Percentiles rank a stretch among this genome's conserved stretches.
phyloP scores from a whole-genome alignment of 1,140 invertebrate genomes.

The Lasaia peninsularis region DNA sequence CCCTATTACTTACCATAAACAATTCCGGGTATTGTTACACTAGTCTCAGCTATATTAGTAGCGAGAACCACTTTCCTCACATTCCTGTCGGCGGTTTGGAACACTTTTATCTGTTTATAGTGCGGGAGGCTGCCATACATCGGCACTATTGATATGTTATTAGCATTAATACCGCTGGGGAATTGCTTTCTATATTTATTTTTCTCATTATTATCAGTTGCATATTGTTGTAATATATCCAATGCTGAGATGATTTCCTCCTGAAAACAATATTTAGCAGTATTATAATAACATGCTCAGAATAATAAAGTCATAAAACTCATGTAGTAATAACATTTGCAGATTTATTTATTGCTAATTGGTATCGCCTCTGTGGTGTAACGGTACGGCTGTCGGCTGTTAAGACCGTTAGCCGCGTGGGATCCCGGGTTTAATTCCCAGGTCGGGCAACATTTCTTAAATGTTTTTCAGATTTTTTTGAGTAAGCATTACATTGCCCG shows the following conservation, averaged over 20 bases:
- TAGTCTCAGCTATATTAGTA: conserved; percentile 99
- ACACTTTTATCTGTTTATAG: conserved; percentile 87
- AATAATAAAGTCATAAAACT: too few species aligned
- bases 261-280: conserved; percentile 51
- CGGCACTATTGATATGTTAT: conserved; percentile 87
- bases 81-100: conserved; percentile 46
- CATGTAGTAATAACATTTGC: too few species aligned
- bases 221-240: conserved; percentile 82
- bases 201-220: conserved; percentile 76
- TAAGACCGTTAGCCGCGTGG: too few species aligned
- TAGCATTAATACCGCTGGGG: conserved; percentile 52
- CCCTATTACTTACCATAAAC: conserved; percentile 90
- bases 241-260: conserved; percentile 92
- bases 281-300: background rate
- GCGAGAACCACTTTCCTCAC: conserved; percentile 94
- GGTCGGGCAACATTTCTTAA: too few species aligned
- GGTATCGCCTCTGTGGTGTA: too few species aligned
- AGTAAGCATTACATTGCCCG: too few species aligned
- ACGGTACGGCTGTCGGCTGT: too few species aligned
- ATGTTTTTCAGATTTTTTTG: too few species aligned
- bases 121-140: conserved; percentile 91
- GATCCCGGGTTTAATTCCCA: too few species aligned
- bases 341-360: too few species aligned
- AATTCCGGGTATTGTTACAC: conserved; percentile 93
- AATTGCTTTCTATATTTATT: conserved; percentile 49